phyloP scores from a whole-genome alignment of 2,888 invertebrate species.

The Furcula furcula region DNA sequence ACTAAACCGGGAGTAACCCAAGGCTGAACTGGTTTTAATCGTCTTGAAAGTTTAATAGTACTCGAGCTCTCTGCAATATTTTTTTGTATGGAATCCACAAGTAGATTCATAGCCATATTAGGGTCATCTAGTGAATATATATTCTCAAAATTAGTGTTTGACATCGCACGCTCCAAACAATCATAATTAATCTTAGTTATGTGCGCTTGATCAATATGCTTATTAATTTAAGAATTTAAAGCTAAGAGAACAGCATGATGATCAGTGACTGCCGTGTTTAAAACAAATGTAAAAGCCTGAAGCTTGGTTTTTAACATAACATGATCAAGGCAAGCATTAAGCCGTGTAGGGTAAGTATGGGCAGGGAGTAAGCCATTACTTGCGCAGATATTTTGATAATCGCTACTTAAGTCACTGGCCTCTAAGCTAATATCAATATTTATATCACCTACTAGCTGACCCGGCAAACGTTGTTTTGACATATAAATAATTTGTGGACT shows the following conservation, averaged over 20 bases:
- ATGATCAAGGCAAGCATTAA: conserved; percentile 18
- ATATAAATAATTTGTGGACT: no score
- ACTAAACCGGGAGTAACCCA: no score
- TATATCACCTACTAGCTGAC: conserved; percentile 24
- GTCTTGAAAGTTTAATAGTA: no score
- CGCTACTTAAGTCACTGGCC: conserved; percentile 1
- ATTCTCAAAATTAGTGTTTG: no score
- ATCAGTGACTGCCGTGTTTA: conserved; percentile 3
- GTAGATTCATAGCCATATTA: no score
- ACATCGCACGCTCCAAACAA: no score
- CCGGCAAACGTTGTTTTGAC: no score
- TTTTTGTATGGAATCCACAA: no score
- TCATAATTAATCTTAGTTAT: no score
- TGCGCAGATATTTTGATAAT: conserved; percentile 16
- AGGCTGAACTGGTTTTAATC: no score
- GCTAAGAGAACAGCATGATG: conserved; percentile 1
- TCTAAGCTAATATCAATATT: conserved; percentile 10
- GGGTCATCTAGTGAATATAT: no score
- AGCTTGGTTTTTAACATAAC: conserved; percentile 16
- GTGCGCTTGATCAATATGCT: neutral
- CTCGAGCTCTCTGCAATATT: no score
- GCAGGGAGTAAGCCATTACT: conserved; percentile 20
- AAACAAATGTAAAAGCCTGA: conserved; percentile 1
- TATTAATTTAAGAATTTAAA: neutral
- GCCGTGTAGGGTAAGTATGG: conserved; percentile 11